Evolutionary conservation across 2,888 invertebrate species (phyloP), one percentile per base, ranked within the genome.

Genomic region (Notodonta dromedarius): DNA sequence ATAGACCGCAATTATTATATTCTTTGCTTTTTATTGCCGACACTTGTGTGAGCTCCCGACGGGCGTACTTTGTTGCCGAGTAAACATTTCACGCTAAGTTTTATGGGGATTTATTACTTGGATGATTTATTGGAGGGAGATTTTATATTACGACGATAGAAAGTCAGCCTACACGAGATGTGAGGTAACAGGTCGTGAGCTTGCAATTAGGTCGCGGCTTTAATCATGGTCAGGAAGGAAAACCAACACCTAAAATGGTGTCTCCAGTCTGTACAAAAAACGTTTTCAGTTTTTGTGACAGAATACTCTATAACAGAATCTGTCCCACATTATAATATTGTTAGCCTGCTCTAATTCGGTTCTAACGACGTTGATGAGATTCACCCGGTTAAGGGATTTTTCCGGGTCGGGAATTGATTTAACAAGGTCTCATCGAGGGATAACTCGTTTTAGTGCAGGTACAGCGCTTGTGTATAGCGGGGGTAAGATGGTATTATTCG

Each of bases 1-100:
- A 83, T 81, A 82, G 78, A 73, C 71, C 74, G 61, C 79, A 73
- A 82, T 81, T 80, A 82, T 76, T 74, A 71, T 69, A 67, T 70
- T 70, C 66, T 63, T 71, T 68, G 60, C 66, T 73, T 76, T 70
- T 75, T 74, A 71, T 75, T 72, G 62, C 57, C 61, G 59, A 50
- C 58, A 66, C 66, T 71, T 60, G 35, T 13, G 60, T 55, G 59
- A 67, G 69, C 65, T 71, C 63, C 52, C 32, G 55, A 24, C 16
- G 50, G 32, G 62, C 55, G 66, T 64, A 61, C 69, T 69, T 67
- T 66, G 64, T 73, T 64, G 67, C 64, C 51, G 55, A 65, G 58
- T 64, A 61, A 67, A 69, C 68, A 73, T 71, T 73, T 71, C 57
- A 69, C 69, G 60, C 61, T 65, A 56, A 50, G 57, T 62, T 58